A percentile compares a stretch with the other conserved stretches of the same genome.
Evolutionary conservation across 2,113 vertebrate genomes (phyloP).

Genomic region (Muscicapa adusta): DNA sequence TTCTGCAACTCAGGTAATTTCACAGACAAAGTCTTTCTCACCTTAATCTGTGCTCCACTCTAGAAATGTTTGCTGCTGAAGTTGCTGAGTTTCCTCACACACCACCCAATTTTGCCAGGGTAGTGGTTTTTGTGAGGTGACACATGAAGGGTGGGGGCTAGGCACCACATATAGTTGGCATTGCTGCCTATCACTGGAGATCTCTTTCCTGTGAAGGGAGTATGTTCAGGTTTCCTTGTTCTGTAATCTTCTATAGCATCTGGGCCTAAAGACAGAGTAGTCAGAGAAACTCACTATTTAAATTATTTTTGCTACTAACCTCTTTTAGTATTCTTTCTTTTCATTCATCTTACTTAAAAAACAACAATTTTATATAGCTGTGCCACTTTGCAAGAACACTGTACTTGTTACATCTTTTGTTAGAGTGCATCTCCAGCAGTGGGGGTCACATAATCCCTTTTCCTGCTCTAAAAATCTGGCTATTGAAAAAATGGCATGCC

Average conservation of each 20-base stretch:
- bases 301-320: background rate
- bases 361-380: background rate
- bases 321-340: background rate
- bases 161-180: slow-evolving; percentile 65
- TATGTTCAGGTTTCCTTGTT: slow-evolving; percentile 58
- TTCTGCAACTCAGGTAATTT: background rate
- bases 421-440: background rate
- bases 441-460: background rate
- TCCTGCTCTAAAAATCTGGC: background rate
- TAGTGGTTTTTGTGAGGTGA: slow-evolving; percentile 17
- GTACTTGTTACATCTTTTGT: background rate
- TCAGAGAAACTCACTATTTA: background rate
- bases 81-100: slow-evolving; percentile 54
- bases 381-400: background rate
- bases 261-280: slow-evolving; percentile 59
- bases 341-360: background rate
- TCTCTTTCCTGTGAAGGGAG: slow-evolving; percentile 53
- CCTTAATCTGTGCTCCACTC: slow-evolving; percentile 74
- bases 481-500: background rate
- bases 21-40: background rate
- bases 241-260: slow-evolving; percentile 72
- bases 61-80: slow-evolving; percentile 61
- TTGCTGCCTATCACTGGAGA: slow-evolving; percentile 55
- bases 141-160: background rate
- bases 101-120: slow-evolving; percentile 74